Evolutionary conservation across 1,140 invertebrate species (phyloP), one percentile per base, ranked within the genome.

Genomic region (Caerostris darwini): DNA sequence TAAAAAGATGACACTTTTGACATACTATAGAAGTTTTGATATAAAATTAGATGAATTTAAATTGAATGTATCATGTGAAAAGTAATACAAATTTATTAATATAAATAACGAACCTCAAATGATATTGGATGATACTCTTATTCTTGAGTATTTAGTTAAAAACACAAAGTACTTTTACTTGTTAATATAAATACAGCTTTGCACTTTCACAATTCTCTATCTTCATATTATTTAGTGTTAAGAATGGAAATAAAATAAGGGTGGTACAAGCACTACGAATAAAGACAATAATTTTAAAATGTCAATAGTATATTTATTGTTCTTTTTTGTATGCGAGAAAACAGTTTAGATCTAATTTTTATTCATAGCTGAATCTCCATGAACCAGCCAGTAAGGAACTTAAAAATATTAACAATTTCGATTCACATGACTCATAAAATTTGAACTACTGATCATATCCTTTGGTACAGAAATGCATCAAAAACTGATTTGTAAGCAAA

Each of bases 281-380:
- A 17, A 17, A 67, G 3, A 34, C 34, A 67, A 4, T 5, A 77
- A 34, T 77, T 77, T 77, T 77, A 85, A 85, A 85, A 85, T 59
- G 83, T 58, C 83, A 57, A 82, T 85, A 85, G 56, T 54, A 88
- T 85, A 53, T 88, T 88, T 88, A 88, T 88, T 88, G 56, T 85
- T 85, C 82, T 85, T 56, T 6, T 56, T 88, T 88, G 86, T 67
- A 67, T 67, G 61, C 53, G 59, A 64, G 61, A 88, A 85, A 85
- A 58, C 82, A 57, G 53, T 88, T 64, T 12, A 88, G 59, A 88
- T 54, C 86, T 88, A 85, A 85, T 85, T 54, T 58, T 85, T 85
- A 85, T 85, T 58, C 83, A 19, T 12, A 85, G 83, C 83, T 57
- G 12, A 19, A 59, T 77, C 19, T 77, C 7, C 83, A 85, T 10